Evolutionary conservation across 2,888 invertebrate species (phyloP).

Genomic region (Sinohyriopsis cumingii): DNA sequence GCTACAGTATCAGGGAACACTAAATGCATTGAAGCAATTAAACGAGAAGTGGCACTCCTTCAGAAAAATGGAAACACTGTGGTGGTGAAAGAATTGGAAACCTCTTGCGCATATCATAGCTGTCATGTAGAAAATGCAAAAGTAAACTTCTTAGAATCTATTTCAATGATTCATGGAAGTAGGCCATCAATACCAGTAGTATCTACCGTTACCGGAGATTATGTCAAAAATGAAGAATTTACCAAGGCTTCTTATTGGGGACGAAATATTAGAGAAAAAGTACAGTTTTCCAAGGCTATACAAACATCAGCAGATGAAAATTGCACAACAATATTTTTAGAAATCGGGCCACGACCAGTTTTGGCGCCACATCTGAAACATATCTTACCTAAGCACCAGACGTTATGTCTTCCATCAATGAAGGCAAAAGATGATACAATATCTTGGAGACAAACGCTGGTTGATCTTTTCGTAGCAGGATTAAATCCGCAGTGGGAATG

Average conservation of each 20-base stretch:
- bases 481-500: neutral
- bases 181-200: too few relatives aligned
- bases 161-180: too few relatives aligned
- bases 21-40: too few relatives aligned
- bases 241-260: constrained; percentile 40
- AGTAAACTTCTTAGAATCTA: too few relatives aligned
- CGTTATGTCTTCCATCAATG: constrained; percentile 9
- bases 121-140: too few relatives aligned
- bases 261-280: constrained; percentile 38
- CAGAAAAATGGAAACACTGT: neutral
- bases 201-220: too few relatives aligned
- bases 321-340: constrained; percentile 28
- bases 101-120: too few relatives aligned
- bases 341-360: constrained; percentile 30
- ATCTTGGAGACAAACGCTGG: constrained; percentile 4
- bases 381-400: too few relatives aligned
- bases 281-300: constrained; percentile 35
- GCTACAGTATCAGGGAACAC: constrained; percentile 42
- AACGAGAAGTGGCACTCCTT: too few relatives aligned
- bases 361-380: constrained; percentile 14
- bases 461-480: constrained; percentile 4
- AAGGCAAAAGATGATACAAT: constrained; percentile 3
- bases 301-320: constrained; percentile 10
- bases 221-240: constrained; percentile 8
- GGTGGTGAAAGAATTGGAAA: constrained; percentile 22